Evolutionary conservation across 2,797 vertebrate species (phyloP).

Genomic region (Scyliorhinus canicula): DNA sequence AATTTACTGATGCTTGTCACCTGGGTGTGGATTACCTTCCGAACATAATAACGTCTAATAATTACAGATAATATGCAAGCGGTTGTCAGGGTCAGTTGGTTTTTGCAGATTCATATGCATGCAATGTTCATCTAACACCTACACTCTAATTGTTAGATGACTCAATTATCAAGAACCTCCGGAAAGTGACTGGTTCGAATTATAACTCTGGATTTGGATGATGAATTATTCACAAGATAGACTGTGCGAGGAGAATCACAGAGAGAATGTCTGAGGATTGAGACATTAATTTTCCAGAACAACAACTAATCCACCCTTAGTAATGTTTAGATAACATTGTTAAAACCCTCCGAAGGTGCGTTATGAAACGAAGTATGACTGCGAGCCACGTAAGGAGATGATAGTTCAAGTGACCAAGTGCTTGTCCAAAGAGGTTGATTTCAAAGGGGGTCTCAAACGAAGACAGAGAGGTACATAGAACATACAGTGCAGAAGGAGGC

Average conservation of each 20-base stretch:
- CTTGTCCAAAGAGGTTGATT: neutral
- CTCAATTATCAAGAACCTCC: neutral
- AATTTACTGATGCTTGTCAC: neutral
- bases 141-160: neutral
- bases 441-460: neutral
- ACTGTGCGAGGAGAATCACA: neutral
- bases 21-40: neutral
- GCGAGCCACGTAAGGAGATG: neutral
- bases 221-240: neutral
- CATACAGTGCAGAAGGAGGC: too few relatives aligned
- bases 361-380: neutral
- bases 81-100: neutral
- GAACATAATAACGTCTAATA: neutral
- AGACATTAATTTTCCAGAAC: too few relatives aligned
- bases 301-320: neutral
- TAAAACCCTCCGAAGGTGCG: too few relatives aligned
- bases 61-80: constrained; percentile 5
- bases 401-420: neutral
- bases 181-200: neutral
- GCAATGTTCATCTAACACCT: neutral
- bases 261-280: neutral
- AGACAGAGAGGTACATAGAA: neutral
- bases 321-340: neutral
- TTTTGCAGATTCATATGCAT: neutral
- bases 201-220: neutral